Evolutionary conservation across 2,113 vertebrate genomes (phyloP).

Genomic region (Takifugu flavidus): DNA sequence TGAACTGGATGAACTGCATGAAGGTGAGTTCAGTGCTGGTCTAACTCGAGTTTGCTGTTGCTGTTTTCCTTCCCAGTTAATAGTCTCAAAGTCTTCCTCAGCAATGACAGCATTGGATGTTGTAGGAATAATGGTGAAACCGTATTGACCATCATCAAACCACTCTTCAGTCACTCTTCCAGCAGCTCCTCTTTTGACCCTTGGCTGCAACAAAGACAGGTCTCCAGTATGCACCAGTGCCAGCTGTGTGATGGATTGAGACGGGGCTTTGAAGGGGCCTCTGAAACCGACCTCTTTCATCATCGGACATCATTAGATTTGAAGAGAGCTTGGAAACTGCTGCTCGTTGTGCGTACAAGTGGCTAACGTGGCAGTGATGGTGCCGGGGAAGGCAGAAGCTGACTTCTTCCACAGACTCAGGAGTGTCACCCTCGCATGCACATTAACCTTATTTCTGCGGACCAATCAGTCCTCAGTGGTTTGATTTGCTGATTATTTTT

Average conservation of each 20-base stretch:
- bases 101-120: too few species aligned
- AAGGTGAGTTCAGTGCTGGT: too few species aligned
- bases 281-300: conserved; percentile 35
- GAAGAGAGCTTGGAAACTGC: conserved; percentile 12
- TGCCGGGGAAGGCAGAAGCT: not conserved
- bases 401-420: not conserved
- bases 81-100: too few species aligned
- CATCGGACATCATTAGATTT: conserved; percentile 33
- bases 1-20: too few species aligned
- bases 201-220: conserved; percentile 7
- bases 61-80: too few species aligned
- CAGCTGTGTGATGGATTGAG: conserved; percentile 41
- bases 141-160: too few species aligned
- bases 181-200: conserved; percentile 6
- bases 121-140: too few species aligned
- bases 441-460: too few species aligned
- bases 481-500: not conserved
- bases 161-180: too few species aligned
- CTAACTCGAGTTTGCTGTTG: too few species aligned
- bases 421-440: too few species aligned
- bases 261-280: conserved; percentile 27
- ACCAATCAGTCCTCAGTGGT: too few species aligned
- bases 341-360: not conserved
- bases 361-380: not conserved
- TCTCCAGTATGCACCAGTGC: conserved; percentile 7